Conservation (phyloP, 2,113 vertebrate genomes). For the Taurulus bubalis region DNA sequence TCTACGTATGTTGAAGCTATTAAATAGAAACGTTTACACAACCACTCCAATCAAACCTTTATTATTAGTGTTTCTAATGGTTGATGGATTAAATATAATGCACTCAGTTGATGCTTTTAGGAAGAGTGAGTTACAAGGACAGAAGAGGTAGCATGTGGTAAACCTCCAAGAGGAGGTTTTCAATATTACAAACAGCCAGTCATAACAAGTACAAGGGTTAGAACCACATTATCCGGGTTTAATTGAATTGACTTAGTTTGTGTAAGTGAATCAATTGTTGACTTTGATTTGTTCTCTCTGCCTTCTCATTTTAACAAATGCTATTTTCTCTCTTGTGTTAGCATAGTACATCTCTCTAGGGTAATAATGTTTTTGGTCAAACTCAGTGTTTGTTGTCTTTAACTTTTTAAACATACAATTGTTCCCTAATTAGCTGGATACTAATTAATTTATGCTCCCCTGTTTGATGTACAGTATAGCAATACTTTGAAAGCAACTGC, state of each 20-base stretch:
- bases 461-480: slow-evolving; percentile 82
- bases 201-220: slow-evolving; percentile 16
- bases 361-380: slow-evolving; percentile 77
- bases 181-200: slow-evolving; percentile 16
- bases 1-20: slow-evolving; percentile 8
- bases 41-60: slow-evolving; percentile 27
- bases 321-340: slow-evolving; percentile 54
- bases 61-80: slow-evolving; percentile 5
- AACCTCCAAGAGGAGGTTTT: slow-evolving; percentile 22
- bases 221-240: slow-evolving; percentile 4
- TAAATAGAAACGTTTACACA: slow-evolving; percentile 16
- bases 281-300: slow-evolving; percentile 35
- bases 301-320: slow-evolving; percentile 58
- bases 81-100: slow-evolving; percentile 27
- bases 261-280: slow-evolving; percentile 30
- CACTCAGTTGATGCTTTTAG: slow-evolving; percentile 45
- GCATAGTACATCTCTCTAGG: slow-evolving; percentile 64
- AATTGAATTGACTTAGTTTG: slow-evolving; percentile 18
- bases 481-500: slow-evolving; percentile 81
- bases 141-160: not conserved
- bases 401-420: slow-evolving; percentile 86
- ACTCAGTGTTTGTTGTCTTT: slow-evolving; percentile 77
- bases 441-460: slow-evolving; percentile 81
- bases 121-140: slow-evolving; percentile 54
- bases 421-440: slow-evolving; percentile 82